Evolutionary conservation across 2,113 vertebrate genomes (phyloP).

Genomic region (Urocitellus parryii): DNA sequence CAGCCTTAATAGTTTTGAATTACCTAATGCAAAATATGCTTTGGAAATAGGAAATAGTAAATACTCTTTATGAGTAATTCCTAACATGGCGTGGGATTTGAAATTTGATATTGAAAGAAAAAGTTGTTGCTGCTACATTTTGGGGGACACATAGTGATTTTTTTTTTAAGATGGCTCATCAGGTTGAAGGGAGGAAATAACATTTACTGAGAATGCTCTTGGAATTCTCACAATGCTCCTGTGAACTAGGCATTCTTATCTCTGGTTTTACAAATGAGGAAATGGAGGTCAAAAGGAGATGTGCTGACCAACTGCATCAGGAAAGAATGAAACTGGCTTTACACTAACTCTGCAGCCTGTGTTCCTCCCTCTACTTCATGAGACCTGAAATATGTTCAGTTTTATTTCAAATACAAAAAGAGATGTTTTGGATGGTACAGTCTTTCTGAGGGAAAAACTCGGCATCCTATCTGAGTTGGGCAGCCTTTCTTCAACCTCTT

Average conservation of each 20-base stretch:
- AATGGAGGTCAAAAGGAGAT: background rate
- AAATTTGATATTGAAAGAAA: slow-evolving; percentile 34
- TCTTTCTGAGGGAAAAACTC: background rate
- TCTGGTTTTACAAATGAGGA: background rate
- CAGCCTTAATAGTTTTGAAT: slow-evolving; percentile 63
- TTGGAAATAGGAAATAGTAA: slow-evolving; percentile 65
- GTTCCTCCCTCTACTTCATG: fast-evolving
- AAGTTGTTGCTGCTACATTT: background rate
- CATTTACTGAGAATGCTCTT: background rate
- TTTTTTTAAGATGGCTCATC: slow-evolving; percentile 18
- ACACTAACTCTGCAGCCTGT: fast-evolving
- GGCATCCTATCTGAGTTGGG: background rate
- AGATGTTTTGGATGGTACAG: background rate
- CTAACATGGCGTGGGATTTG: slow-evolving; percentile 14
- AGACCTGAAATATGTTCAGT: background rate
- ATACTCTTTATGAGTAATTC: background rate
- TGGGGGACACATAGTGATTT: background rate
- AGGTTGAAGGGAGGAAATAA: slow-evolving; percentile 6
- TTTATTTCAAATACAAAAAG: background rate
- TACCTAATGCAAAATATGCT: slow-evolving; percentile 72
- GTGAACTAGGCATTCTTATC: background rate
- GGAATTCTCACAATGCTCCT: background rate
- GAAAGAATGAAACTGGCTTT: background rate
- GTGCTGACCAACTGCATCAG: background rate
- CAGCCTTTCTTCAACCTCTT: background rate